Percentiles rank a stretch among this genome's conserved stretches.
phyloP scores from a whole-genome alignment of 2,797 vertebrate genomes.

The Scolopax bukidnonensis region DNA sequence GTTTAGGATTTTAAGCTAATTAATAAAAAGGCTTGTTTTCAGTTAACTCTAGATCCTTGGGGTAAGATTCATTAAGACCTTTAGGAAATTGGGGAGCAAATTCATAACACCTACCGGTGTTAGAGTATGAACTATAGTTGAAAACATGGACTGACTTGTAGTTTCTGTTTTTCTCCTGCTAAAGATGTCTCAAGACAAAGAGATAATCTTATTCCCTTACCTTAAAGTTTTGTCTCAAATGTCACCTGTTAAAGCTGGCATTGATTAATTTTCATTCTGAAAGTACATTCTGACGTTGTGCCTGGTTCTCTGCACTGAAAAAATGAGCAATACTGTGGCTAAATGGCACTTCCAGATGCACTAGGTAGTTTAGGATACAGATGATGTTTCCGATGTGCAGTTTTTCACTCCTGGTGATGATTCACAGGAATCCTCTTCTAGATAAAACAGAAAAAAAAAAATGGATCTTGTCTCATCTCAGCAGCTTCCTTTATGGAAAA shows the following conservation, averaged over 20 bases:
- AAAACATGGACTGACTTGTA: not conserved
- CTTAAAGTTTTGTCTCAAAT: not conserved
- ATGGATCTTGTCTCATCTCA: fast-evolving
- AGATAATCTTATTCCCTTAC: not conserved
- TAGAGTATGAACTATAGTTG: fast-evolving
- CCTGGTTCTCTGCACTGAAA: not conserved
- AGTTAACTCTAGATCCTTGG: not conserved
- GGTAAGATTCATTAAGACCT: not conserved
- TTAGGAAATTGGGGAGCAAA: not conserved
- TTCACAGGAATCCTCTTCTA: not conserved
- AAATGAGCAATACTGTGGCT: fast-evolving
- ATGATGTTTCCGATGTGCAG: fast-evolving
- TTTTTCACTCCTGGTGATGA: not conserved
- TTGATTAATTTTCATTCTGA: not conserved
- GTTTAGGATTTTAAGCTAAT: not conserved
- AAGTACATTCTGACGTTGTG: not conserved
- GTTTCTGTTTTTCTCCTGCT: not conserved
- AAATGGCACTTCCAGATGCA: not conserved
- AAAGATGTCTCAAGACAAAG: not conserved
- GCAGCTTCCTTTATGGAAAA: not conserved
- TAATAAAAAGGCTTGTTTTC: not conserved
- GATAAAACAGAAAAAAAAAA: fast-evolving
- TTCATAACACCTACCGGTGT: not conserved
- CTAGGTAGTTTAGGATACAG: fast-evolving
- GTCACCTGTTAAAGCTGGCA: not conserved